These are phyloP conservation scores for Calephelis virginiensis DNA, from an alignment of 1,140 invertebrate genomes.

Conservation along the genomic window DNA sequence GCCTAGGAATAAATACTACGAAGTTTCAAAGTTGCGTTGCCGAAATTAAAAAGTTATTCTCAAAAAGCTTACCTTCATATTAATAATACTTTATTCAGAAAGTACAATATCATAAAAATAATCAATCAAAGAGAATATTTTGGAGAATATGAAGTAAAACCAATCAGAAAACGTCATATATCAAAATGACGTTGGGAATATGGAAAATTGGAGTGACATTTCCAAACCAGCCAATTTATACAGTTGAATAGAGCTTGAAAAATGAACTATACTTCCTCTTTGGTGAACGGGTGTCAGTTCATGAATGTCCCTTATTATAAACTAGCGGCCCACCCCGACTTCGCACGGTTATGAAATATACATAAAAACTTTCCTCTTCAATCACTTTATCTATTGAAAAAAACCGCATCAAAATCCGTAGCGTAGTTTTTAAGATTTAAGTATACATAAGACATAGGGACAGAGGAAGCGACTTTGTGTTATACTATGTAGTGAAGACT, in stretches of 20 bases:
- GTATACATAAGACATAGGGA: no score
- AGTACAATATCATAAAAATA: slow-evolving; percentile 3
- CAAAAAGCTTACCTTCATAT: background rate
- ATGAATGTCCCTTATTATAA: background rate
- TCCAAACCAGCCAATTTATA: slow-evolving; percentile 12
- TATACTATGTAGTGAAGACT: no score
- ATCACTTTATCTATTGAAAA: no score
- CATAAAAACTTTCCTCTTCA: no score
- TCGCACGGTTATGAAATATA: no score
- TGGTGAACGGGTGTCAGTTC: background rate
- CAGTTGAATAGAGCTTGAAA: slow-evolving; percentile 1
- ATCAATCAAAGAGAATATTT: slow-evolving; percentile 3
- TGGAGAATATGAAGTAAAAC: slow-evolving; percentile 11
- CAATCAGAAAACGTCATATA: background rate
- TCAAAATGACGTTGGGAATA: slow-evolving; percentile 11
- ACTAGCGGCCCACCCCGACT: no score
- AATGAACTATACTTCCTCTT: background rate
- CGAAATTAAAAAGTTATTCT: no score
- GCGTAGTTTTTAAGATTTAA: no score
- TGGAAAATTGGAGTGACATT: slow-evolving; percentile 5
- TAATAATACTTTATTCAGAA: background rate
- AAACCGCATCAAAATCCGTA: no score
- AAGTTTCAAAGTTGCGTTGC: no score
- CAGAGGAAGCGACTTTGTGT: no score
- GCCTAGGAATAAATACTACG: no score